Percentiles rank a stretch among this genome's conserved stretches.
Evolutionary conservation across 1,140 invertebrate genomes (phyloP).

Genomic region (Alviniconcha marisindica): DNA sequence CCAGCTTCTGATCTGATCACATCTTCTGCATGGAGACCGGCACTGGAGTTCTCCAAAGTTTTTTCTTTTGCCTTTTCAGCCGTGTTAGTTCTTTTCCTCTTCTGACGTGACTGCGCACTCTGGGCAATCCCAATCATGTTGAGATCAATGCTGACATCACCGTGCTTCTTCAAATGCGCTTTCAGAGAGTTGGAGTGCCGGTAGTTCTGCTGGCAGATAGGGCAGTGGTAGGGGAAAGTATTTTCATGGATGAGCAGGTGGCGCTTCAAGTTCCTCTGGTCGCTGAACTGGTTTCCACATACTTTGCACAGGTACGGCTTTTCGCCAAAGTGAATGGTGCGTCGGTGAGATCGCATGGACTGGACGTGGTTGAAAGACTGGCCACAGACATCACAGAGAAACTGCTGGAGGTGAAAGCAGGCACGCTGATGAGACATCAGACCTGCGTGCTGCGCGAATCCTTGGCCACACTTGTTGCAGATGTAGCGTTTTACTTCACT

Average conservation of each 20-base stretch:
- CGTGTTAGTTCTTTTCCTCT: background rate
- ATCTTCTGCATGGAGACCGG: too few relatives aligned
- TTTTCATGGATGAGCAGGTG: constrained; percentile 66
- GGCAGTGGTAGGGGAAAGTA: constrained; percentile 57
- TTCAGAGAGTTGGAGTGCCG: constrained; percentile 66
- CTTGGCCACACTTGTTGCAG: constrained; percentile 68
- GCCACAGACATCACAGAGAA: constrained; percentile 64
- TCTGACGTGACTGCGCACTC: background rate
- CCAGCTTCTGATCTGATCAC: too few relatives aligned
- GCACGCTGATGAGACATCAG: constrained; percentile 56
- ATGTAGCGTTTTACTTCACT: constrained; percentile 61
- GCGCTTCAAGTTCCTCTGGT: constrained; percentile 59
- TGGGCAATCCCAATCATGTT: background rate
- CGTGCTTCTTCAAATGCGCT: constrained; percentile 55
- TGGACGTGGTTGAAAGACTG: constrained; percentile 57
- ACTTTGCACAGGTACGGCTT: constrained; percentile 56
- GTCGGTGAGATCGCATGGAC: constrained; percentile 58
- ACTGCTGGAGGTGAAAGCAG: constrained; percentile 56
- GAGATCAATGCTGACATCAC: background rate
- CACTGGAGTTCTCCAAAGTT: background rate
- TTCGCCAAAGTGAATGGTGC: constrained; percentile 55
- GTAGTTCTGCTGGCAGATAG: constrained; percentile 55
- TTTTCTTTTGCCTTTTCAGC: background rate
- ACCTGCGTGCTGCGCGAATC: constrained; percentile 66
- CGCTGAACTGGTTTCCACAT: constrained; percentile 56